Evolutionary conservation across 35 echinoderm and acorn worm genomes (phyloP).

Genomic region (Apostichopus californicus): DNA sequence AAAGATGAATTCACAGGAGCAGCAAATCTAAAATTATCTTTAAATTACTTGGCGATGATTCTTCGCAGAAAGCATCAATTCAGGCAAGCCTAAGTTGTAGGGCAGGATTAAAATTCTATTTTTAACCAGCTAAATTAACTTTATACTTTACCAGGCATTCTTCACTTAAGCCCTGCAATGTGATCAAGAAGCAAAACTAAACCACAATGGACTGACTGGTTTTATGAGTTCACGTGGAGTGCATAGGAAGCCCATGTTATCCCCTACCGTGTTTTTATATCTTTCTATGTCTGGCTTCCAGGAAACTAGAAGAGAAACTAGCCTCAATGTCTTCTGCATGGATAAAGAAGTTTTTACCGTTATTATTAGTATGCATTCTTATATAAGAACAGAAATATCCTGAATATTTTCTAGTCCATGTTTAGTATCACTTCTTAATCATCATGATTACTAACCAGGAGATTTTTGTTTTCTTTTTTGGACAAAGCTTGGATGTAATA

Average conservation of each 20-base stretch:
- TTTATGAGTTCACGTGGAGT: constrained; percentile 25
- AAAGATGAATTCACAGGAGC: no score
- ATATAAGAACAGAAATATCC: no score
- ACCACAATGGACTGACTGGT: neutral
- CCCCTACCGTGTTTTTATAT: constrained; percentile 16
- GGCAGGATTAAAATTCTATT: neutral
- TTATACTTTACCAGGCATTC: neutral
- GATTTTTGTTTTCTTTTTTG: no score
- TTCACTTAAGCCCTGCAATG: neutral
- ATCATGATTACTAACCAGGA: no score
- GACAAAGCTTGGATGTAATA: no score
- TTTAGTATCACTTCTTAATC: no score
- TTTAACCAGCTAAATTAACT: neutral
- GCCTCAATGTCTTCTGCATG: neutral
- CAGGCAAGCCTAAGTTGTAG: no score
- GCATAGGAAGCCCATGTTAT: constrained; percentile 16
- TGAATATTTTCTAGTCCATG: no score
- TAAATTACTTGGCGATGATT: no score
- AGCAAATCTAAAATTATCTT: no score
- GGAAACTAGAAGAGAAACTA: constrained; percentile 1
- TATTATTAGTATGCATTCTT: neutral
- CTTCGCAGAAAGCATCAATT: no score
- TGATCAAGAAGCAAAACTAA: neutral
- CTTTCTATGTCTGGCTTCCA: constrained; percentile 37
- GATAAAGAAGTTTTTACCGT: neutral